A percentile compares a stretch with the other conserved stretches of the same genome.
Conservation (phyloP, 1,140 invertebrate genomes). For the Galleria mellonella region DNA sequence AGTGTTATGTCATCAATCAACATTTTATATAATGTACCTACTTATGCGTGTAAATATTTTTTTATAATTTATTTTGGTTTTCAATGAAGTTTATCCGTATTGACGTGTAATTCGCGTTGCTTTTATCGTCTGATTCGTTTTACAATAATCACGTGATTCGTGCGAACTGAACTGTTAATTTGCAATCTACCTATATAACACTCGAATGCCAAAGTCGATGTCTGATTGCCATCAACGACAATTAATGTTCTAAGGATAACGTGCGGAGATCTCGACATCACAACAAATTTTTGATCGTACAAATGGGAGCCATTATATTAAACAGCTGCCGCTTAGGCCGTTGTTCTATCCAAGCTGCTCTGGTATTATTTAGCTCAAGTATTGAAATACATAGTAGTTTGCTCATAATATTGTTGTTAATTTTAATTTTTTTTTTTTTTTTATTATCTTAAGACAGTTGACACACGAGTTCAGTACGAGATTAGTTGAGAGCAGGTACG, state of each 20-base stretch:
- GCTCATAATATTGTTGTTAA: conserved; percentile 68
- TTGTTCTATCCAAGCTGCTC: conserved; percentile 64
- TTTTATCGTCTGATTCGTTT: conserved; percentile 30
- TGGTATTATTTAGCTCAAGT: conserved; percentile 67
- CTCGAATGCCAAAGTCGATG: conserved; percentile 68
- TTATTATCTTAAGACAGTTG: conserved; percentile 26
- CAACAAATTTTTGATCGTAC: conserved; percentile 65
- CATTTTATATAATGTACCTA: conserved; percentile 59
- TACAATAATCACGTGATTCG: conserved; percentile 16
- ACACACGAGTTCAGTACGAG: conserved; percentile 2
- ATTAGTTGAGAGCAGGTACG: not conserved
- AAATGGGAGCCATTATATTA: conserved; percentile 60
- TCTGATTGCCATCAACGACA: conserved; percentile 55
- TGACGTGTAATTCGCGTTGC: conserved; percentile 45
- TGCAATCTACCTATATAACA: conserved; percentile 41
- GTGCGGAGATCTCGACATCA: conserved; percentile 60
- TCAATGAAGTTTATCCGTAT: conserved; percentile 68
- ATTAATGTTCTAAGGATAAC: conserved; percentile 39
- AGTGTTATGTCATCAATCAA: conserved; percentile 72
- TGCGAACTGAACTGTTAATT: conserved; percentile 15
- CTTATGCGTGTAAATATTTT: conserved; percentile 57
- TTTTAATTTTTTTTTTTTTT: conserved; percentile 59
- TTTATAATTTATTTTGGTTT: conserved; percentile 61
- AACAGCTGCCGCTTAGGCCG: conserved; percentile 30
- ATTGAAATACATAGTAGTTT: conserved; percentile 51